These are phyloP conservation scores for Bombus impatiens DNA, from an alignment of 1,140 invertebrate species.

Conservation along the genomic window DNA sequence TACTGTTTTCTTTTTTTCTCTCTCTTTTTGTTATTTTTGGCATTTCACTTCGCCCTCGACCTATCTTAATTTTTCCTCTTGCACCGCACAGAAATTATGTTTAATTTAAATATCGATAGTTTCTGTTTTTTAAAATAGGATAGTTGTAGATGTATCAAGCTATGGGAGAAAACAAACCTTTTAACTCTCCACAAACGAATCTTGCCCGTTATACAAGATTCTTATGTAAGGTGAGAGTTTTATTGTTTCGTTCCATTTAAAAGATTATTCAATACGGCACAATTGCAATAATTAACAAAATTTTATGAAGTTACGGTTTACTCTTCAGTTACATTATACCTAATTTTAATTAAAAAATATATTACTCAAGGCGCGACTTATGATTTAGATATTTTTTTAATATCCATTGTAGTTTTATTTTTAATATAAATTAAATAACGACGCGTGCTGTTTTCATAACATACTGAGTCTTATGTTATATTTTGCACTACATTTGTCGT, in stretches of 20 bases:
- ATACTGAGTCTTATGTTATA: not conserved
- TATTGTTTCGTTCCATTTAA: not conserved
- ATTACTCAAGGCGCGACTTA: not conserved
- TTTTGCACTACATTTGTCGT: not conserved
- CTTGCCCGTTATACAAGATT: slow-evolving; percentile 26
- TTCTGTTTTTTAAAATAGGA: not conserved
- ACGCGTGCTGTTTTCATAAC: not conserved
- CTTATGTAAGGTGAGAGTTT: slow-evolving; percentile 14
- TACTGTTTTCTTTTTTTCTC: slow-evolving; percentile 21
- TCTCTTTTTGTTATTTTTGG: slow-evolving; percentile 14
- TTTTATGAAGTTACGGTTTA: not conserved
- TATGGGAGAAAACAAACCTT: not conserved
- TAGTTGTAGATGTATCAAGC: not conserved
- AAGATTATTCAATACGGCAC: not conserved
- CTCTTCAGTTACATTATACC: not conserved
- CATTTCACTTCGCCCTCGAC: slow-evolving; percentile 53
- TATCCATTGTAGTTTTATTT: not conserved
- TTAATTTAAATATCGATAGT: not conserved
- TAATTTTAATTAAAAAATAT: not conserved
- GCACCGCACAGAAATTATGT: not conserved
- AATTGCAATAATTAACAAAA: not conserved
- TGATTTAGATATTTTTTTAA: not conserved
- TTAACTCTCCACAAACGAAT: slow-evolving; percentile 8
- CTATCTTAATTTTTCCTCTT: slow-evolving; percentile 32
- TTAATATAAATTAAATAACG: not conserved